A percentile compares a stretch with the other conserved stretches of the same genome.
Conservation (phyloP, 2,113 vertebrate genomes). For the Cercocebus atys region DNA sequence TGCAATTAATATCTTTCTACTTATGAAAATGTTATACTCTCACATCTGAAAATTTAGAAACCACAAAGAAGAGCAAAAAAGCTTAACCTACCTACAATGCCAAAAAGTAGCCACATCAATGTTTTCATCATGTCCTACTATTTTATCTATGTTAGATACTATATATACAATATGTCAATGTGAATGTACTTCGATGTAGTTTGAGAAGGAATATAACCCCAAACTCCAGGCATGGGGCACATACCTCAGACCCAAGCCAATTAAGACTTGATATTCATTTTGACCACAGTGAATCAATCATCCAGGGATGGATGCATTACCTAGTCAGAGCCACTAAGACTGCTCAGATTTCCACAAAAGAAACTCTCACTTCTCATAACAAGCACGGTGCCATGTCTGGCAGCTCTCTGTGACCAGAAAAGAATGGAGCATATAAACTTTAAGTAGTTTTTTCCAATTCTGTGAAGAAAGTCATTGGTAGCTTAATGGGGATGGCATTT, state of each 20-base stretch:
- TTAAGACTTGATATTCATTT: neutral
- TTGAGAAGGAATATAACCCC: neutral
- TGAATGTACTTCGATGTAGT: neutral
- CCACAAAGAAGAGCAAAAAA: neutral
- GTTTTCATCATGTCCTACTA: neutral
- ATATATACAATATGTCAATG: neutral
- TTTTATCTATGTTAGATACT: neutral
- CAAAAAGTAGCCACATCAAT: neutral
- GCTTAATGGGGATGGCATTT: too few species aligned
- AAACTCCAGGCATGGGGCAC: neutral
- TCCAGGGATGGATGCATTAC: neutral
- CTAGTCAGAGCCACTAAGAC: neutral
- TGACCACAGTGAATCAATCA: neutral
- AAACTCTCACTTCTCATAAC: neutral
- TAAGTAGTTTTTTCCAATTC: too few species aligned
- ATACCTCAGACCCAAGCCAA: neutral
- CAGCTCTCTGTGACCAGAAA: constrained; percentile 2
- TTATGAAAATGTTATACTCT: neutral
- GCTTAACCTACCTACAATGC: neutral
- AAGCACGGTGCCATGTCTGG: neutral
- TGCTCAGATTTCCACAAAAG: neutral
- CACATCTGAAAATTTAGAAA: neutral
- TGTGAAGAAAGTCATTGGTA: too few species aligned
- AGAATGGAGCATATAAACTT: neutral
- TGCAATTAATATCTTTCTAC: neutral